phyloP scores from a whole-genome alignment of 30 jellyfish, hydroid and myxozoan species.

The Aurelia aurita region DNA sequence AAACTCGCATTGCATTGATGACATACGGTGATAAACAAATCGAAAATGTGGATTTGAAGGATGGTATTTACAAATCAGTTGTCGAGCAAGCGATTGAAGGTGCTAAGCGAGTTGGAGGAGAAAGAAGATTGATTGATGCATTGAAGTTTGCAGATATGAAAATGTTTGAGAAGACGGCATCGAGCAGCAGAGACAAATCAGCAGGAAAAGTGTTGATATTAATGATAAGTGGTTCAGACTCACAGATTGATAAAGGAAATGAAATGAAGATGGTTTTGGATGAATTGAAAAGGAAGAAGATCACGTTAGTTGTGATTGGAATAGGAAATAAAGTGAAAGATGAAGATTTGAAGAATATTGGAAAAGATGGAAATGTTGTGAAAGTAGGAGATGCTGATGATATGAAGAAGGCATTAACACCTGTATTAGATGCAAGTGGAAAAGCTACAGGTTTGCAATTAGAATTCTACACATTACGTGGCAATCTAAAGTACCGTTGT shows the following conservation, averaged over 20 bases:
- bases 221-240: conserved; percentile 21
- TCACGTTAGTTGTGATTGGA: conserved; percentile 25
- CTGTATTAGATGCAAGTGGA: background rate
- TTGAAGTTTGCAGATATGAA: conserved; percentile 12
- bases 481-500: no score
- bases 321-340: conserved; percentile 36
- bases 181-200: background rate
- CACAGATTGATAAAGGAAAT: background rate
- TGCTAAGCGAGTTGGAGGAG: conserved; percentile 53
- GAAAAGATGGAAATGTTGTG: background rate
- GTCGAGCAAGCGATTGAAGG: conserved; percentile 40
- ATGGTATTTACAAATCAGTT: conserved; percentile 24
- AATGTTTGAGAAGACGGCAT: conserved; percentile 25
- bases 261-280: conserved; percentile 14
- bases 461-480: no score
- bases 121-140: conserved; percentile 30
- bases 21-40: conserved; percentile 37
- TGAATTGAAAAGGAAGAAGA: conserved; percentile 9
- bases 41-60: conserved; percentile 5
- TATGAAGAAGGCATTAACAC: background rate
- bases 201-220: conserved; percentile 50
- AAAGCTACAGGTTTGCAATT: conserved; percentile 21
- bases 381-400: conserved; percentile 13
- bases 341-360: background rate
- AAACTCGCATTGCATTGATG: conserved; percentile 55